phyloP scores from a whole-genome alignment of 2,797 vertebrate genomes.

The Cheirogaleus major region DNA sequence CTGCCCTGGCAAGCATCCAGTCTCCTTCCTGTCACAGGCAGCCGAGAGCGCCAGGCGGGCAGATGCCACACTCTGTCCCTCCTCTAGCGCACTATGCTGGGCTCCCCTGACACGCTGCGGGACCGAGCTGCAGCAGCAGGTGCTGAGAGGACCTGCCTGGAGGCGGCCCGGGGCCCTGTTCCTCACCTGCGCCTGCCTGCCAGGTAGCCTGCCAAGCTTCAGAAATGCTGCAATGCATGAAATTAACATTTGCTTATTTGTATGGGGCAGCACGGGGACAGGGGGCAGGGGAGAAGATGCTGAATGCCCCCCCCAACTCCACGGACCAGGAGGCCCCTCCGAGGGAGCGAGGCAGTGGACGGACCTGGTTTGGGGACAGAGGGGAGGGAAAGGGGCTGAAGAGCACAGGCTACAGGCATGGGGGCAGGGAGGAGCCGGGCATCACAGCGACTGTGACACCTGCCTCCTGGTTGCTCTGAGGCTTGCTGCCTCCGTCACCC shows the following conservation, averaged over 20 bases:
- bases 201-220: not conserved
- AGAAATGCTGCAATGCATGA: not conserved
- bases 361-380: accelerated
- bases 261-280: not conserved
- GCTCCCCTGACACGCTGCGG: not conserved
- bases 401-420: too few relatives aligned
- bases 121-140: not conserved
- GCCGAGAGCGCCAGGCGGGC: not conserved
- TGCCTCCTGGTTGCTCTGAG: accelerated
- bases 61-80: not conserved
- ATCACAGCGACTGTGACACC: accelerated
- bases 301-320: not conserved
- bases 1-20: not conserved
- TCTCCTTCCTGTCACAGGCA: not conserved
- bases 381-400: not conserved
- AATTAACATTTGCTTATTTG: slow-evolving; percentile 13
- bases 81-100: accelerated
- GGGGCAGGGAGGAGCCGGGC: not conserved
- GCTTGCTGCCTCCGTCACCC: too few relatives aligned
- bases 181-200: slow-evolving; percentile 19
- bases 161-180: not conserved
- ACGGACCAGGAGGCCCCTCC: not conserved
- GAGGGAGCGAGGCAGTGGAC: accelerated
- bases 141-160: not conserved
- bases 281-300: not conserved